Evolutionary conservation across 2,888 invertebrate species (phyloP), one percentile per base, ranked within the genome.

Genomic region (Germaria angustata): DNA sequence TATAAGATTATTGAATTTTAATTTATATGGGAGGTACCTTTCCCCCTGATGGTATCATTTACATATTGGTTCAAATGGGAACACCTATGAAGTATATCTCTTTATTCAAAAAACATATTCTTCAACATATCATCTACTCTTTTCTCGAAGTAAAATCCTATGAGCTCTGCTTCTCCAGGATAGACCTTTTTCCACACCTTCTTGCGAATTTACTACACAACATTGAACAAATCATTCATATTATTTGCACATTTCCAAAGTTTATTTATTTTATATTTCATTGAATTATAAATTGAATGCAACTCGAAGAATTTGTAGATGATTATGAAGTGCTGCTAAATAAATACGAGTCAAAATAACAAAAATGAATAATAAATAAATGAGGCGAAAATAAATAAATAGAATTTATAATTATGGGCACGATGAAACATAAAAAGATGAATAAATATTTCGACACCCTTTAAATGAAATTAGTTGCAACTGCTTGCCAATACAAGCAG

Each of bases 371-470:
- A 49, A 57, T 41, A 39, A 66, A 68, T 63, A n/a, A 44, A 53
- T 28, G 6, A 28, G 28, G 41, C 11, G 34, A 65, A 72, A 57
- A 72, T 65, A 78, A 78, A 71, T 65, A 78, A 72, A 79, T 65
- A 69, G 49, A 65, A 41, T 51, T 79, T 72, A 32, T 79, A 66
- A 79, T 79, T 66, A 66, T 72, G 57, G 11, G 55, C 46, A 32
- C 46, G 81, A 72, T 81, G 81, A 77, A 77, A 77, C 61, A 65
- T 72, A 63, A 49, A 81, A 69, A 69, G 34, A 44, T 66, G 20
- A 79, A 65, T 82, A 82, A 82, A 82, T 80, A 76, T 80, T 82
- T 82, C 82, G 39, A 75, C 82, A 80, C 69, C 9, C 41, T 41
- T 61, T 59, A 76, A 79, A 59, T 76, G 41, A 78, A 49, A 80